These are phyloP conservation scores for Meliscaeva auricollis DNA, from an alignment of 2,888 invertebrate species.

Conservation along the genomic window DNA sequence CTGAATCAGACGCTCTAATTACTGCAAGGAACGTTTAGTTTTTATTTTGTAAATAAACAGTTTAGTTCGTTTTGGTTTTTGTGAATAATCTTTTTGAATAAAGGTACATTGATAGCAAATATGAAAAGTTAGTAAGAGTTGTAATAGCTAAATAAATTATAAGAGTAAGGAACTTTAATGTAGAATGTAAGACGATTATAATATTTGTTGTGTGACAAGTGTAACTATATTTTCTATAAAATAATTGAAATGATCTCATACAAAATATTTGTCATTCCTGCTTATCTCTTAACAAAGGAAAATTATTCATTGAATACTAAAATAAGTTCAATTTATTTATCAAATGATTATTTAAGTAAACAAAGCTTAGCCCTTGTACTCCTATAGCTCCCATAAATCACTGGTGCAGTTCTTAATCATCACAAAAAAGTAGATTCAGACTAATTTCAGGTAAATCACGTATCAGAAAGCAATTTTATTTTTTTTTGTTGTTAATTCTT, in stretches of 20 bases:
- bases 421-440: too few relatives aligned
- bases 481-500: too few relatives aligned
- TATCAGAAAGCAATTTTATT: too few relatives aligned
- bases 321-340: background rate
- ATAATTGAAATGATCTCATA: constrained; percentile 8
- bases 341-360: too few relatives aligned
- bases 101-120: background rate
- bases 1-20: constrained; percentile 43
- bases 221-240: background rate
- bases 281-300: constrained; percentile 1
- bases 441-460: too few relatives aligned
- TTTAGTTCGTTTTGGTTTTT: constrained; percentile 17
- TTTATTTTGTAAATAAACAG: constrained; percentile 16
- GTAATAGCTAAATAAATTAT: background rate
- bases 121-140: constrained; percentile 49
- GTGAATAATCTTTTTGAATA: background rate
- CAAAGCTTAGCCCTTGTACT: too few relatives aligned
- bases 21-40: constrained; percentile 33
- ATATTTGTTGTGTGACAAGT: background rate
- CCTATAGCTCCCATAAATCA: too few relatives aligned
- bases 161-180: background rate
- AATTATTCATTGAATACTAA: background rate
- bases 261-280: background rate
- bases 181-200: background rate
- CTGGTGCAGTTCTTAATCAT: too few relatives aligned